A percentile compares a stretch with the other conserved stretches of the same genome.
Evolutionary conservation across 23 tunicate species (phyloP).

Genomic region (Clavelina lepadiformis): DNA sequence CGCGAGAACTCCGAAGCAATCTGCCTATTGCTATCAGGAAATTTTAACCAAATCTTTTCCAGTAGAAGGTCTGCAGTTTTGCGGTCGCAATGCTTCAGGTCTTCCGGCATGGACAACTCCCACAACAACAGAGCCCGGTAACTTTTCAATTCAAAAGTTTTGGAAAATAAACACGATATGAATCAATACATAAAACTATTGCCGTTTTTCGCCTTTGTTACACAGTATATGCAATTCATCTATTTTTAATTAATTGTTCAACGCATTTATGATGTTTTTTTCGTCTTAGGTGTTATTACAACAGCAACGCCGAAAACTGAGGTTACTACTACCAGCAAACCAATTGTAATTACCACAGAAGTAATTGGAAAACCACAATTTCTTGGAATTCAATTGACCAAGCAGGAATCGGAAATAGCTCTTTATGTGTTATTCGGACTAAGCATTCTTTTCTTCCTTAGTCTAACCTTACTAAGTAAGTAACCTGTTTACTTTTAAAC

Average conservation of each 20-base stretch:
- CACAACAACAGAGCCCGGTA: too few species aligned
- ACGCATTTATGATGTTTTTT: neutral
- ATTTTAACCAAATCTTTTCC: conserved; percentile 42
- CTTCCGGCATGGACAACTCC: conserved; percentile 7
- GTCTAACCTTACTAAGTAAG: conserved; percentile 26
- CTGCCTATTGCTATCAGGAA: conserved; percentile 59
- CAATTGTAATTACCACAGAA: neutral
- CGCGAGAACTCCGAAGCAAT: conserved; percentile 59
- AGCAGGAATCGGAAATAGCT: conserved; percentile 46
- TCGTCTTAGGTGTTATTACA: neutral
- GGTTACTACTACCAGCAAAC: neutral
- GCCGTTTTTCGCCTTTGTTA: too few species aligned
- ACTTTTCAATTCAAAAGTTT: neutral
- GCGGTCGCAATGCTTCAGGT: conserved; percentile 7
- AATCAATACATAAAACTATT: too few species aligned
- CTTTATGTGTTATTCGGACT: conserved; percentile 54
- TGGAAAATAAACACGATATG: too few species aligned
- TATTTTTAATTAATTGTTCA: too few species aligned
- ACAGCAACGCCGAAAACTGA: neutral
- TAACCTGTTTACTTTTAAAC: too few species aligned
- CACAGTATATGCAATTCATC: too few species aligned
- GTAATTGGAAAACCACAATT: conserved; percentile 44
- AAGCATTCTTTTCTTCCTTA: conserved; percentile 32
- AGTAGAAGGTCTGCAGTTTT: conserved; percentile 33
- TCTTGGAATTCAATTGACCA: conserved; percentile 41